A percentile compares a stretch with the other conserved stretches of the same genome.
Conservation (phyloP, 2,888 invertebrate genomes). For the Aromia moschata region DNA sequence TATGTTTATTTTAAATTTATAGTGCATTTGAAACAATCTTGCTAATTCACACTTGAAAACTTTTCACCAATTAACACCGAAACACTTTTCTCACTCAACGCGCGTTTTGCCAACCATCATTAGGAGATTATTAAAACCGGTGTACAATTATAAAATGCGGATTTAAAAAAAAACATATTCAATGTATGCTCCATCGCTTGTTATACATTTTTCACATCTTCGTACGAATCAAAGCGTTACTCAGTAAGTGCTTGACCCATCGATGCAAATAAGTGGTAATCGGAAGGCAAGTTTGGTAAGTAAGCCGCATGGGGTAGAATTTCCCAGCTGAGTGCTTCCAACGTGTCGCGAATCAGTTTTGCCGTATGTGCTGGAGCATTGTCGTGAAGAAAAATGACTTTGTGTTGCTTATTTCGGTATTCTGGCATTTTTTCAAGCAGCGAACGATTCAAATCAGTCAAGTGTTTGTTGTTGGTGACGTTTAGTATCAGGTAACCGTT, state of each 20-base stretch:
- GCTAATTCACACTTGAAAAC: too few relatives aligned
- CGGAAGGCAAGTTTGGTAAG: conserved; percentile 35
- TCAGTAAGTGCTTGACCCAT: conserved; percentile 33
- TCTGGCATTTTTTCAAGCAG: not conserved
- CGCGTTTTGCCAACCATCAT: too few relatives aligned
- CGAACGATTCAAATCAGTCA: not conserved
- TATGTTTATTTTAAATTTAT: too few relatives aligned
- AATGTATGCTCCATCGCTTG: too few relatives aligned
- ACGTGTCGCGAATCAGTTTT: not conserved
- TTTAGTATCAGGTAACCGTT: not conserved
- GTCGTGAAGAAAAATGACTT: conserved; percentile 38
- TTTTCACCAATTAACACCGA: too few relatives aligned
- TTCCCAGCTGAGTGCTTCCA: not conserved
- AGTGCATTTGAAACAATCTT: too few relatives aligned
- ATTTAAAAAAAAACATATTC: too few relatives aligned
- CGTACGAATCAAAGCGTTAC: conserved; percentile 20
- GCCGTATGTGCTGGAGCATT: conserved; percentile 19
- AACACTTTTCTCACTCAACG: too few relatives aligned
- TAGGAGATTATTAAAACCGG: too few relatives aligned
- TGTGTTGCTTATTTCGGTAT: conserved; percentile 26
- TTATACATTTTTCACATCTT: too few relatives aligned
- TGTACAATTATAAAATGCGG: too few relatives aligned
- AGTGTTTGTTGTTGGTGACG: not conserved
- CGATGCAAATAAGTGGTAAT: conserved; percentile 37
- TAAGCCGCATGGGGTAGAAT: conserved; percentile 27